A percentile compares a stretch with the other conserved stretches of the same genome.
These are phyloP conservation scores for Megalopta genalis DNA, from an alignment of 1,140 invertebrate species.

Conservation along the genomic window DNA sequence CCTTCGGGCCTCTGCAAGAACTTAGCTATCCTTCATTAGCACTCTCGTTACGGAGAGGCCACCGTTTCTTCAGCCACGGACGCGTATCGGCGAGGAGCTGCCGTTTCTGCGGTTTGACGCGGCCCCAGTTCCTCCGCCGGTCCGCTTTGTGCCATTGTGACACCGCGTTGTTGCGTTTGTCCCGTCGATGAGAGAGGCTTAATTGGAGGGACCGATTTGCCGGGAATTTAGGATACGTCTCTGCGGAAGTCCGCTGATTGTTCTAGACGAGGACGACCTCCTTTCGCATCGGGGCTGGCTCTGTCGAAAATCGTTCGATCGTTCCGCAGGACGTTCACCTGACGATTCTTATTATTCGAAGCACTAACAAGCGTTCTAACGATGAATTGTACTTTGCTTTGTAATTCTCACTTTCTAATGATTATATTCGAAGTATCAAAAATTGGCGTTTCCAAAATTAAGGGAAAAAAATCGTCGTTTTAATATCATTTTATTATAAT, in stretches of 20 bases:
- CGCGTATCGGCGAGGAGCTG: conserved; percentile 7
- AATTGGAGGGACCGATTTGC: not conserved
- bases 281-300: too few relatives aligned
- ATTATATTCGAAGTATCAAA: too few relatives aligned
- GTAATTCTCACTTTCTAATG: too few relatives aligned
- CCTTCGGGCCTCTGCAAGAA: conserved; percentile 52
- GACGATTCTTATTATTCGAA: too few relatives aligned
- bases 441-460: too few relatives aligned
- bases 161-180: not conserved
- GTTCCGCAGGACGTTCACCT: too few relatives aligned
- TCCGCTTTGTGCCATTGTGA: not conserved
- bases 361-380: too few relatives aligned
- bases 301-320: too few relatives aligned
- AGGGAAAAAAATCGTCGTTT: too few relatives aligned
- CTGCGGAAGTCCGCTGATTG: not conserved
- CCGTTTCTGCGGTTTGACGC: not conserved
- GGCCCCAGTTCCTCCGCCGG: not conserved
- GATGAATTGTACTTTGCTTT: too few relatives aligned
- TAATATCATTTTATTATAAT: too few relatives aligned
- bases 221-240: not conserved
- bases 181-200: not conserved
- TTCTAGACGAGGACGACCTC: not conserved
- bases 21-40: conserved; percentile 72
- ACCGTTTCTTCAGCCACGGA: conserved; percentile 41
- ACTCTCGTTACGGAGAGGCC: conserved; percentile 61